Conservation (phyloP, 2,888 invertebrate genomes). For the Nymphalis urticae region DNA sequence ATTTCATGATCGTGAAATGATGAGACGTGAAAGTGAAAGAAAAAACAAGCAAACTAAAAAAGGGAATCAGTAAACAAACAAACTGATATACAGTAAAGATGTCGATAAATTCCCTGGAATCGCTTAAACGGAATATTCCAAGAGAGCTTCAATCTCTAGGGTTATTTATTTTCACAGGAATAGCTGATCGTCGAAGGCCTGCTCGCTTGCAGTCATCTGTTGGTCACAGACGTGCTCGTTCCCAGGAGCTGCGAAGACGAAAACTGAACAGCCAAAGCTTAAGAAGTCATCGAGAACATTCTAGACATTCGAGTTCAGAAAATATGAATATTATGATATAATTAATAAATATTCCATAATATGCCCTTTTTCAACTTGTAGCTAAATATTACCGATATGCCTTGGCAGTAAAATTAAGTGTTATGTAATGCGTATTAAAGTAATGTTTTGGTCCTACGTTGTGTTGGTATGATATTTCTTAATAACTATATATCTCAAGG, state of each 20-base stretch:
- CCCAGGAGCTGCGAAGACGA: slow-evolving; percentile 55
- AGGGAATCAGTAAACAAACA: too few relatives aligned
- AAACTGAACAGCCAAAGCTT: slow-evolving; percentile 63
- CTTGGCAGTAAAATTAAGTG: not conserved
- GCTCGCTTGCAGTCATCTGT: slow-evolving; percentile 48
- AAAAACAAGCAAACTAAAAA: too few relatives aligned
- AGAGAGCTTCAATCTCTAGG: too few relatives aligned
- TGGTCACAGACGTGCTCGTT: slow-evolving; percentile 54
- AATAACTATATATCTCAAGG: too few relatives aligned
- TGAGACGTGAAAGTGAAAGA: too few relatives aligned
- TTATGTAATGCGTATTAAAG: not conserved
- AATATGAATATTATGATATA: not conserved
- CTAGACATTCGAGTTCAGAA: slow-evolving; percentile 40
- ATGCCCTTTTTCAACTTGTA: not conserved
- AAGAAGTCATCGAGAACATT: slow-evolving; percentile 58
- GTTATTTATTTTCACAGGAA: slow-evolving; percentile 40
- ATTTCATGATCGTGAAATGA: too few relatives aligned
- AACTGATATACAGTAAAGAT: too few relatives aligned
- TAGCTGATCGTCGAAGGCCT: slow-evolving; percentile 48
- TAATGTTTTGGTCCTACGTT: too few relatives aligned
- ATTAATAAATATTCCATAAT: not conserved
- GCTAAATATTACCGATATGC: not conserved
- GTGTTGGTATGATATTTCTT: too few relatives aligned
- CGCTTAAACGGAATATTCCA: too few relatives aligned
- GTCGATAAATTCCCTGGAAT: too few relatives aligned